A percentile compares a stretch with the other conserved stretches of the same genome.
Conservation (phyloP, 2,888 invertebrate species). For the Netelia fuscicornis region DNA sequence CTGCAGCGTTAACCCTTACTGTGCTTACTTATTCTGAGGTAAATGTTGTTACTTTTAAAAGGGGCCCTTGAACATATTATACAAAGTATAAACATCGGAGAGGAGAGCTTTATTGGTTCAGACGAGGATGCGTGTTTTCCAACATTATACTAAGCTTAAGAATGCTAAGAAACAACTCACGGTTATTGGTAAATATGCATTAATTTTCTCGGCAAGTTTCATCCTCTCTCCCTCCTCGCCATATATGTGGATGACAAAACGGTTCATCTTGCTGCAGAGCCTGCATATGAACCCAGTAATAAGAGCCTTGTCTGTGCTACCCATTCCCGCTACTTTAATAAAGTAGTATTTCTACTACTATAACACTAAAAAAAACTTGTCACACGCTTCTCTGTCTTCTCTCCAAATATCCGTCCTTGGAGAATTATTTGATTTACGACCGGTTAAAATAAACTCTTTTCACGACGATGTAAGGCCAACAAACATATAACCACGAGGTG, state of each 20-base stretch:
- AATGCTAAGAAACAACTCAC: slow-evolving; percentile 83
- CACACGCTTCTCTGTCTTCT: slow-evolving; percentile 34
- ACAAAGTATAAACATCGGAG: no score
- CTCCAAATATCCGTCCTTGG: background rate
- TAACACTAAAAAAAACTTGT: slow-evolving; percentile 56
- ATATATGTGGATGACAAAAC: slow-evolving; percentile 93
- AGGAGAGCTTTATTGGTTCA: no score
- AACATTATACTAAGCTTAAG: no score
- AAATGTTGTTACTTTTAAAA: no score
- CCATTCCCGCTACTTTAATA: slow-evolving; percentile 84
- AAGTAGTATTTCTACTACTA: slow-evolving; percentile 14
- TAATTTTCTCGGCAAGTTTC: slow-evolving; percentile 92
- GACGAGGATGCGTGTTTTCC: no score
- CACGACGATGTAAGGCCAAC: background rate
- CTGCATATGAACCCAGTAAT: slow-evolving; percentile 94
- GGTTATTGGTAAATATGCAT: slow-evolving; percentile 92
- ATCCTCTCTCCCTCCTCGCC: slow-evolving; percentile 92
- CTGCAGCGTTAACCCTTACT: no score
- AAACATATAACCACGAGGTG: background rate
- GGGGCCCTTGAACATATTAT: no score
- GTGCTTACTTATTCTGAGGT: no score
- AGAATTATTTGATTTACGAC: background rate
- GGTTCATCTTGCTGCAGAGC: slow-evolving; percentile 94
- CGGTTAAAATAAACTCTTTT: background rate
- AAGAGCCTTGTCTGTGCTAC: slow-evolving; percentile 92